Base-by-base conservation (phyloP, 2,888 invertebrate genomes). In the Anagyrus pseudococci region DNA sequence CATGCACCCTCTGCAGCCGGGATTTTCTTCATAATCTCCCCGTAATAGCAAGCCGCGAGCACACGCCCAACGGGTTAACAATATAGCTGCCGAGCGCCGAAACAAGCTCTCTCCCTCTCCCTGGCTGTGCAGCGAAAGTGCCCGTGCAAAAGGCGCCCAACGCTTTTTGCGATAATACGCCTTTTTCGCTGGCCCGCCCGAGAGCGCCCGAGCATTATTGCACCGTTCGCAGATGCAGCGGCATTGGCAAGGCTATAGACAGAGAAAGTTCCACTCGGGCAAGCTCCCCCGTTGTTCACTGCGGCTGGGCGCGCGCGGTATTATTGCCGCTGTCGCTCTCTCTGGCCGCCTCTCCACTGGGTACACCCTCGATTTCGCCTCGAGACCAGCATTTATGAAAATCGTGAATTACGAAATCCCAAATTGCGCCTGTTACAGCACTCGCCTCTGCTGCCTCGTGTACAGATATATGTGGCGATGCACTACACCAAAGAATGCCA, bases 361-460 rank as follows among this genome's bases (percentile, higher is more conserved):
- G 10, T 29, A 37, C 37, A 20, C 50, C 23, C n/a, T n/a, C n/a
- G n/a, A n/a, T n/a, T n/a, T n/a, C 4, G 46, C 20, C 20, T 19
- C 29, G 37, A 25, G 57, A 23, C 33, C 56, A 52, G 64, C 67
- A 67, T 67, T 67, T 67, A 67, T 64, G 64, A 64, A 64, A 46
- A 56, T 61, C 62, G 56, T 67, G 64, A 67, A 67, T 67, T 67
- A 67, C 64, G 44, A 64, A 64, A 64, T 67, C 67, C 61, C 64
- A 62, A 67, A 67, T 67, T 67, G 61, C 67, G 64, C 64, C 64
- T 64, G 67, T 64, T 66, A 66, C 59, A 17, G 13, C 23, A 23
- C 26, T 7, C 19, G 23, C 33, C 22, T 47, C 23, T 52, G n/a
- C n/a, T n/a, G 40, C 8, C 37, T 4, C 40, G 7, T 37, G 37